Evolutionary conservation across 1,140 invertebrate species (phyloP).

Genomic region (Maniola jurtina): DNA sequence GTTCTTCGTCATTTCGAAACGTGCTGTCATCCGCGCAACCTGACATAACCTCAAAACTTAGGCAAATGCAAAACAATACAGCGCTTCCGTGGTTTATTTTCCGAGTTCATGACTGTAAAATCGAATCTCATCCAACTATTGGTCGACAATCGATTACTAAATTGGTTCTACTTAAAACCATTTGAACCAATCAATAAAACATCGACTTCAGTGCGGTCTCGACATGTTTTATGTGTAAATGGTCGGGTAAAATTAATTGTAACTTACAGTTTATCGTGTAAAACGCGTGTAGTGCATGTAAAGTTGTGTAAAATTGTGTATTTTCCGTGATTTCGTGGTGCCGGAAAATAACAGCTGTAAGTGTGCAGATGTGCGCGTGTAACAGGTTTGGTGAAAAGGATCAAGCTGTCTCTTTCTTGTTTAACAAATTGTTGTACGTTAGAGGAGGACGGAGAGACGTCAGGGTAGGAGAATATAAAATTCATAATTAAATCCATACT

Average conservation of each 20-base stretch:
- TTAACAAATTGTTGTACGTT: neutral
- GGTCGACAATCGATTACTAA: constrained; percentile 17
- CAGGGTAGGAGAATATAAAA: neutral
- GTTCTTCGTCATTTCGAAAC: constrained; percentile 14
- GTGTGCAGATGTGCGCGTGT: neutral
- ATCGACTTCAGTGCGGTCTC: constrained; percentile 7
- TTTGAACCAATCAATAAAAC: constrained; percentile 19
- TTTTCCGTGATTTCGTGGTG: neutral
- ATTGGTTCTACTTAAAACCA: constrained; percentile 20
- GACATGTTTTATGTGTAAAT: constrained; percentile 6
- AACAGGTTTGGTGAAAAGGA: neutral
- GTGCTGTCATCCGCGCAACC: constrained; percentile 22
- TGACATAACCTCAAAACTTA: constrained; percentile 34
- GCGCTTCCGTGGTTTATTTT: neutral
- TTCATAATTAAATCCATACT: too few relatives aligned
- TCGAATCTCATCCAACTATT: constrained; percentile 5
- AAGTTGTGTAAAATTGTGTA: neutral
- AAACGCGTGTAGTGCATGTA: neutral
- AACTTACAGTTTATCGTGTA: neutral
- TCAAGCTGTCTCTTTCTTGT: neutral
- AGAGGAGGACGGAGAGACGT: neutral
- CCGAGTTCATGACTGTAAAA: neutral
- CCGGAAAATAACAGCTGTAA: neutral
- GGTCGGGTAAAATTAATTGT: neutral
- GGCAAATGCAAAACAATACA: constrained; percentile 29